These are phyloP conservation scores for Notarius lentiginosus DNA, from an alignment of 2,113 vertebrate genomes.

Conservation along the genomic window DNA sequence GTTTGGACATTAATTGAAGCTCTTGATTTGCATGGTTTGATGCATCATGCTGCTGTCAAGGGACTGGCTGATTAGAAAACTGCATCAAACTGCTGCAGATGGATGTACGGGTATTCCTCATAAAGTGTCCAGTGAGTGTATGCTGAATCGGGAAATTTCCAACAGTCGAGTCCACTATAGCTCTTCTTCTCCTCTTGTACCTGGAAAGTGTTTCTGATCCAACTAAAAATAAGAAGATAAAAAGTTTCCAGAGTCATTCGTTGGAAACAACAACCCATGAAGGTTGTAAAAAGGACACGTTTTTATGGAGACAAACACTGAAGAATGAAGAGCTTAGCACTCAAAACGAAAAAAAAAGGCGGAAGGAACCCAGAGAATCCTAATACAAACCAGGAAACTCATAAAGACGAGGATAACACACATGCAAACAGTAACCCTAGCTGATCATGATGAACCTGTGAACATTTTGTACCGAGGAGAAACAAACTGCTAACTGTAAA, in stretches of 20 bases:
- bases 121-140: too few relatives aligned
- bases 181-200: not conserved
- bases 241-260: not conserved
- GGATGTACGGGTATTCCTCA: too few relatives aligned
- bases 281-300: not conserved
- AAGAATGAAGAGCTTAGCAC: not conserved
- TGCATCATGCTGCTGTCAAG: too few relatives aligned
- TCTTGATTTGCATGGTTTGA: too few relatives aligned
- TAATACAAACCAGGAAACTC: not conserved
- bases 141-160: not conserved
- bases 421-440: not conserved
- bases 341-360: not conserved
- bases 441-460: not conserved
- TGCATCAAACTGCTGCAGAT: too few relatives aligned
- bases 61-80: too few relatives aligned
- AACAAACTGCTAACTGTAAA: not conserved
- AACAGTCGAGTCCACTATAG: not conserved
- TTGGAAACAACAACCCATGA: conserved; percentile 11
- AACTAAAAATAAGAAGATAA: conserved; percentile 19
- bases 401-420: not conserved
- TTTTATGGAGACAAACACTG: not conserved
- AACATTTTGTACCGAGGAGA: not conserved
- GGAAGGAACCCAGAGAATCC: not conserved
- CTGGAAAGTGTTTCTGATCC: not conserved
- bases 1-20: too few relatives aligned